Conservation (phyloP, 2,113 vertebrate species). For the Asarcornis scutulata region DNA sequence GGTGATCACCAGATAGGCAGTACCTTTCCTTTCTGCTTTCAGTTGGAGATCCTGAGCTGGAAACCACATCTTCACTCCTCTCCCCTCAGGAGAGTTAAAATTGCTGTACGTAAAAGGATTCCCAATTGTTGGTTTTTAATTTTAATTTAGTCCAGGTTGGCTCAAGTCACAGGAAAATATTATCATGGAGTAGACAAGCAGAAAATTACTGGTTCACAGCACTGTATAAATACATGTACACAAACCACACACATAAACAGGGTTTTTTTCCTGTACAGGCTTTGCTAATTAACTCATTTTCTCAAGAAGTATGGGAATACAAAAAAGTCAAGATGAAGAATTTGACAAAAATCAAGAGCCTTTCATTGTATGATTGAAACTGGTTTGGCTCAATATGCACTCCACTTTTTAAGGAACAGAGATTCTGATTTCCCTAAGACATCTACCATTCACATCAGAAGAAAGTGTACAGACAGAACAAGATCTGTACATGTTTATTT, state of each 20-base stretch:
- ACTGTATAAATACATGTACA: not conserved
- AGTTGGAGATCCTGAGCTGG: not conserved
- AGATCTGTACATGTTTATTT: not conserved
- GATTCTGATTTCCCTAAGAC: not conserved
- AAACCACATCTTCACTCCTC: not conserved
- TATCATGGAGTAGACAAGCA: not conserved
- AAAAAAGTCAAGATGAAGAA: not conserved
- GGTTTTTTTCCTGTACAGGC: not conserved
- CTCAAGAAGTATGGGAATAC: not conserved
- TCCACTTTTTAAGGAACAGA: not conserved
- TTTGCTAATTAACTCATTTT: not conserved
- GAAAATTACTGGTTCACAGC: not conserved
- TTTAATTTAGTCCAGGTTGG: not conserved
- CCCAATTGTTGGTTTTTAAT: not conserved
- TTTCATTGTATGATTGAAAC: not conserved
- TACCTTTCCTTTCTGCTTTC: not conserved
- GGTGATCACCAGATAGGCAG: not conserved
- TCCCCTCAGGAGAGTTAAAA: not conserved
- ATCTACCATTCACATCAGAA: not conserved
- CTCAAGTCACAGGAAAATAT: not conserved
- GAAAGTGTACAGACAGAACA: not conserved
- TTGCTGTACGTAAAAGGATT: not conserved
- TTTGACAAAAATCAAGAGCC: not conserved
- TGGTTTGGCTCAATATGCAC: not conserved
- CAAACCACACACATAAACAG: too few species aligned